phyloP scores from a whole-genome alignment of 2,113 vertebrate species.

The Girardinichthys multiradiatus region DNA sequence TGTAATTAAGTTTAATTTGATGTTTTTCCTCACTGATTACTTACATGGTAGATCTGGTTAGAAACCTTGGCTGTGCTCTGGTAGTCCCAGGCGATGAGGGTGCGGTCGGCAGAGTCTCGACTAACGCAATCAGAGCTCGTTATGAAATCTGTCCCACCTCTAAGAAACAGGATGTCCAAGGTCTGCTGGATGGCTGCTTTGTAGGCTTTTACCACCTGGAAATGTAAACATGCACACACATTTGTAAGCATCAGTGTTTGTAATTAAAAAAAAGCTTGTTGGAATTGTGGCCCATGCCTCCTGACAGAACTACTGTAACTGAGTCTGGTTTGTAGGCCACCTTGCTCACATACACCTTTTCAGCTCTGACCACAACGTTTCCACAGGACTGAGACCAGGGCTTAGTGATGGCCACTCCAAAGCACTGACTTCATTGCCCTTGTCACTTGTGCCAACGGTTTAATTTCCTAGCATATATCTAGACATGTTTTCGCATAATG shows the following conservation, averaged over 20 bases:
- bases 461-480: no score
- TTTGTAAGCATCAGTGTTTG: not conserved
- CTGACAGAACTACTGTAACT: no score
- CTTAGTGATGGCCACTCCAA: no score
- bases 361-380: no score
- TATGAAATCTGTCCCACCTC: conserved; percentile 87
- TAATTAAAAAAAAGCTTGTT: not conserved
- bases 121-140: conserved; percentile 94
- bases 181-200: conserved; percentile 94
- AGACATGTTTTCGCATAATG: no score
- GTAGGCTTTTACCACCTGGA: conserved; percentile 87
- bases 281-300: no score
- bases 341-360: no score
- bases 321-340: no score
- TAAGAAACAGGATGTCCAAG: conserved; percentile 91
- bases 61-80: conserved; percentile 91
- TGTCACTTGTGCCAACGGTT: no score
- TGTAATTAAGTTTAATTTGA: not conserved
- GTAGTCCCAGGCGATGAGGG: conserved; percentile 95
- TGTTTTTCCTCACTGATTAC: conserved; percentile 36
- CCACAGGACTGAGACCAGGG: no score
- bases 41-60: conserved; percentile 98
- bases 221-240: not conserved
- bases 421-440: no score
- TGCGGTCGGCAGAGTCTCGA: conserved; percentile 94